phyloP scores from a whole-genome alignment of 2,888 invertebrate species.

The Abrostola tripartita region DNA sequence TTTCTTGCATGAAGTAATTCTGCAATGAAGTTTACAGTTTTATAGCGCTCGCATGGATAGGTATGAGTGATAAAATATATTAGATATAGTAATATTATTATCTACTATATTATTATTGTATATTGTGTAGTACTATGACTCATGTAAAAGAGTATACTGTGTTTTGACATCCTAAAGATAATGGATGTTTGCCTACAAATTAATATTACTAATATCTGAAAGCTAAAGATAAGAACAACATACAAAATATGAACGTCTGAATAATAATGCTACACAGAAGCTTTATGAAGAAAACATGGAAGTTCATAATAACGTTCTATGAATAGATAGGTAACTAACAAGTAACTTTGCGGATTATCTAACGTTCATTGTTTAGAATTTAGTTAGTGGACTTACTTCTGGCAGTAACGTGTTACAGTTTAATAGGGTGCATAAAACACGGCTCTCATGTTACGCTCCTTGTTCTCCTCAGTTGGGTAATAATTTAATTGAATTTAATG shows the following conservation, averaged over 20 bases:
- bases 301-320: slow-evolving; percentile 15
- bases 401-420: too few species aligned
- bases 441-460: background rate
- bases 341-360: slow-evolving; percentile 9
- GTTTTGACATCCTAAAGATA: too few species aligned
- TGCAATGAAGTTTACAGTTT: too few species aligned
- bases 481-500: too few species aligned
- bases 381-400: background rate
- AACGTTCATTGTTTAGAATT: slow-evolving; percentile 11
- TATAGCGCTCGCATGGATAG: too few species aligned
- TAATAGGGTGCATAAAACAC: background rate
- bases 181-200: background rate
- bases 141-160: too few species aligned
- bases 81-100: too few species aligned
- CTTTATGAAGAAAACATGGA: slow-evolving; percentile 10
- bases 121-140: too few species aligned
- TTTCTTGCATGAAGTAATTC: too few species aligned
- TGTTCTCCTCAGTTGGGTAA: too few species aligned
- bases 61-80: too few species aligned
- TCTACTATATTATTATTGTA: too few species aligned
- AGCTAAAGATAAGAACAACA: slow-evolving; percentile 2
- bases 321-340: slow-evolving; percentile 11
- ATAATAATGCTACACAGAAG: slow-evolving; percentile 1
- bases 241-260: background rate
- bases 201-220: slow-evolving; percentile 18